Conservation (phyloP, 2,797 vertebrate species). For the Stomatorhinus walkeri region DNA sequence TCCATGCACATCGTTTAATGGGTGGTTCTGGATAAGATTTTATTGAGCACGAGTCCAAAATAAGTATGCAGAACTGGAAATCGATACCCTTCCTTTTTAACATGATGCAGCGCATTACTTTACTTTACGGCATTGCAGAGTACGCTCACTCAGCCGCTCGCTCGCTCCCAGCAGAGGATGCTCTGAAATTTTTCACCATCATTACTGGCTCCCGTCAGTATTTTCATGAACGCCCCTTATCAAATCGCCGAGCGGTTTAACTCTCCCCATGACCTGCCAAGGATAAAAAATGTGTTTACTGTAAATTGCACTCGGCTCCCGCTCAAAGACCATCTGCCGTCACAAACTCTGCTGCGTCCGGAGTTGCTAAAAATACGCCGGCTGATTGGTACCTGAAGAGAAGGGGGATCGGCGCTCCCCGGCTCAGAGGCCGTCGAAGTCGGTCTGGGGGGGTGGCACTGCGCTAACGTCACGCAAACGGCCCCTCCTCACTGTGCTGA, state of each 20-base stretch:
- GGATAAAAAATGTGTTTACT: conserved; percentile 95
- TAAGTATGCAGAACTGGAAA: neutral
- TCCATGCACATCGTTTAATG: neutral
- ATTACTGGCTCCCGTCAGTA: conserved; percentile 12
- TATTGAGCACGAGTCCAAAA: neutral
- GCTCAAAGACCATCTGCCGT: conserved; percentile 79
- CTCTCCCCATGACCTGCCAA: conserved; percentile 81
- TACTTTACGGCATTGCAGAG: neutral
- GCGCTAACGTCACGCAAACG: neutral
- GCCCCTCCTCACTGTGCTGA: neutral
- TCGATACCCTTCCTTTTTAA: neutral
- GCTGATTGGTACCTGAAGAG: conserved; percentile 53
- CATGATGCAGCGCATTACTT: neutral
- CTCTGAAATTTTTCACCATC: conserved; percentile 6
- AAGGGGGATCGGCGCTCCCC: conserved; percentile 37
- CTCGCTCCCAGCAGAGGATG: neutral
- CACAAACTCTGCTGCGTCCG: conserved; percentile 47
- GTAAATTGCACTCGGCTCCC: conserved; percentile 72
- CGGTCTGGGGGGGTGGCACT: neutral
- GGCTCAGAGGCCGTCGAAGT: neutral
- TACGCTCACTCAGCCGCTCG: neutral
- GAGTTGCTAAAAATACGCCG: conserved; percentile 65
- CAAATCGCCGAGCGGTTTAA: conserved; percentile 21
- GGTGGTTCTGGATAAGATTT: neutral
- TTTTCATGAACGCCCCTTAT: conserved; percentile 22